These are phyloP conservation scores for Chelonus formosanus DNA, from an alignment of 2,888 invertebrate species.

Conservation along the genomic window DNA sequence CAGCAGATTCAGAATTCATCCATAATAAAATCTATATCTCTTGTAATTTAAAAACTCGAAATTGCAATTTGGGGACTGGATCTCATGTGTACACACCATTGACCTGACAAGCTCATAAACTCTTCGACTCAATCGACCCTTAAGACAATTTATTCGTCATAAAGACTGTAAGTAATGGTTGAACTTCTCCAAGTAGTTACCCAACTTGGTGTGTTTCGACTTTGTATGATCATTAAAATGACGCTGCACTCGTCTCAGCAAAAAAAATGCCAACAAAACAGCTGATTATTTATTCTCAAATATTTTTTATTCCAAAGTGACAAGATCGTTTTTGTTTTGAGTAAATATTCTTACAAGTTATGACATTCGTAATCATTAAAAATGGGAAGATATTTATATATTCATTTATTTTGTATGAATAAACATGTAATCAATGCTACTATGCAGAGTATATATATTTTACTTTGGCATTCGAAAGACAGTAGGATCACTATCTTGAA, in stretches of 20 bases:
- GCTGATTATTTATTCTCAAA: conserved; percentile 3
- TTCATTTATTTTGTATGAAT: neutral
- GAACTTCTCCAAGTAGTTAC: conserved; percentile 20
- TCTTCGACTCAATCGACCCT: conserved; percentile 28
- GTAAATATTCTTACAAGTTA: too few species aligned
- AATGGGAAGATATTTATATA: neutral
- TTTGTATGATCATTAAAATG: conserved; percentile 19
- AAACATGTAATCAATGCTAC: too few species aligned
- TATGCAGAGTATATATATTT: conserved; percentile 6
- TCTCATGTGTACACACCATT: conserved; percentile 27
- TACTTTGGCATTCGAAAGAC: conserved; percentile 25
- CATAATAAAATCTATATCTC: too few species aligned
- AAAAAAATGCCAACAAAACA: conserved; percentile 4
- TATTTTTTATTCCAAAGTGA: too few species aligned
- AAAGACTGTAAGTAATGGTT: conserved; percentile 48
- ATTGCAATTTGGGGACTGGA: conserved; percentile 14
- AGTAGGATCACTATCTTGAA: conserved; percentile 14
- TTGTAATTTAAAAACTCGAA: conserved; percentile 23
- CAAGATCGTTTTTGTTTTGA: too few species aligned
- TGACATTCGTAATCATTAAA: too few species aligned
- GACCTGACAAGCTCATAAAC: conserved; percentile 33
- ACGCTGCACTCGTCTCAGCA: conserved; percentile 9
- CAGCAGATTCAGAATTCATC: too few species aligned
- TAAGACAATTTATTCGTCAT: conserved; percentile 48
- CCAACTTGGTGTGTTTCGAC: conserved; percentile 9